A percentile compares a stretch with the other conserved stretches of the same genome.
Evolutionary conservation across 2,888 invertebrate species (phyloP).

Genomic region (Drosophila algonquin): DNA sequence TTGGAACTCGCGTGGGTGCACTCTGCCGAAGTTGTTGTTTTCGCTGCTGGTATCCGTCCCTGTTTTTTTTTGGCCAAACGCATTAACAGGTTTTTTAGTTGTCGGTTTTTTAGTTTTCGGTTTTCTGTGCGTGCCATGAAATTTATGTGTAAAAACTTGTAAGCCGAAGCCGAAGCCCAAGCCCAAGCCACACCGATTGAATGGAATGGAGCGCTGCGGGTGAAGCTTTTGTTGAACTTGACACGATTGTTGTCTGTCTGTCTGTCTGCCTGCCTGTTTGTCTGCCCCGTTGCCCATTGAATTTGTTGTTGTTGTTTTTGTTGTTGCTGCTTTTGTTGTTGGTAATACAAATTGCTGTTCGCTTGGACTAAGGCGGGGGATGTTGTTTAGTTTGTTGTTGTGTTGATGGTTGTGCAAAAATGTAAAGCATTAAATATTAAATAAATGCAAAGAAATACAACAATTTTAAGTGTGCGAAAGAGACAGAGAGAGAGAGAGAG

Average conservation of each 20-base stretch:
- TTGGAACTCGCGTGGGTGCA: slow-evolving; percentile 65
- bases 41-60: slow-evolving; percentile 2
- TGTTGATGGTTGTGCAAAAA: slow-evolving; percentile 67
- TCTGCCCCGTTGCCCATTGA: slow-evolving; percentile 23
- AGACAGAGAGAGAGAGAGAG: neutral
- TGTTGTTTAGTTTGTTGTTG: neutral
- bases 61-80: slow-evolving; percentile 48
- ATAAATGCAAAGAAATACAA: slow-evolving; percentile 41
- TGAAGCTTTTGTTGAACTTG: slow-evolving; percentile 77
- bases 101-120: slow-evolving; percentile 3
- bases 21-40: slow-evolving; percentile 4
- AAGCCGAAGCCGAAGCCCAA: slow-evolving; percentile 21
- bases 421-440: slow-evolving; percentile 62
- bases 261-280: slow-evolving; percentile 14
- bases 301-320: slow-evolving; percentile 31
- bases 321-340: slow-evolving; percentile 37
- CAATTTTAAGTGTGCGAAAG: neutral
- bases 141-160: slow-evolving; percentile 53
- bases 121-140: slow-evolving; percentile 66
- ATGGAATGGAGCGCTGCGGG: slow-evolving; percentile 51
- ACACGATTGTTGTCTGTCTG: slow-evolving; percentile 58
- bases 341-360: slow-evolving; percentile 40
- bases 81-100: slow-evolving; percentile 65
- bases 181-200: slow-evolving; percentile 28
- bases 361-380: slow-evolving; percentile 20